Conservation (phyloP, 2,888 invertebrate genomes). For the Oxytorus armatus region DNA sequence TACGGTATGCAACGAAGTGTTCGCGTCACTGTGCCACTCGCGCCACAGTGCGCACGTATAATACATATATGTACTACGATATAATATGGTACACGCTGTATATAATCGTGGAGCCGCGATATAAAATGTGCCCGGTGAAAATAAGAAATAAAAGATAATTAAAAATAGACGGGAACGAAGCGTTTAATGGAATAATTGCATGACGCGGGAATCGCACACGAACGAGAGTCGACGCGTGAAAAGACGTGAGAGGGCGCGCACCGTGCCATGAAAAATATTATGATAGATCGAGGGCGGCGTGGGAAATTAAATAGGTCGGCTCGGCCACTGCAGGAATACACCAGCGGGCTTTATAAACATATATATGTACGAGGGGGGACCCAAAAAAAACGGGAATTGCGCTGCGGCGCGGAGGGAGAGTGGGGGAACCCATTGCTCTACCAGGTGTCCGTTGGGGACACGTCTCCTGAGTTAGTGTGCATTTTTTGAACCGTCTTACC, state of each 20-base stretch:
- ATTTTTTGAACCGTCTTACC: too few relatives aligned
- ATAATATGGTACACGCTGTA: not conserved
- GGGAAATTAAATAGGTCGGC: slow-evolving; percentile 64
- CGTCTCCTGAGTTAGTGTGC: too few relatives aligned
- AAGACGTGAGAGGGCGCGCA: slow-evolving; percentile 10
- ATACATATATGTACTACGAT: slow-evolving; percentile 10
- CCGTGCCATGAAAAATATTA: slow-evolving; percentile 71
- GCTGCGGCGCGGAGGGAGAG: too few relatives aligned
- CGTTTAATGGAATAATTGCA: slow-evolving; percentile 69
- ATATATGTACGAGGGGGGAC: too few relatives aligned
- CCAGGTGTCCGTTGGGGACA: too few relatives aligned
- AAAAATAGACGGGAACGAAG: slow-evolving; percentile 42
- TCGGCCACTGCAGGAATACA: slow-evolving; percentile 9
- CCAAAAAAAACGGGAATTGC: too few relatives aligned
- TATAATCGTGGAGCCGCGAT: not conserved
- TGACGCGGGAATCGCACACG: slow-evolving; percentile 55
- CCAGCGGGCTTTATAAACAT: slow-evolving; percentile 19
- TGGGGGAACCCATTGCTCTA: too few relatives aligned
- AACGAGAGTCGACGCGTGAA: slow-evolving; percentile 49
- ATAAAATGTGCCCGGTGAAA: not conserved
- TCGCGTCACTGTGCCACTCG: slow-evolving; percentile 11
- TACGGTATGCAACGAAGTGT: too few relatives aligned
- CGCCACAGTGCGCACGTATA: not conserved
- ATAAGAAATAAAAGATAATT: slow-evolving; percentile 18
- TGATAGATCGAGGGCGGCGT: slow-evolving; percentile 60